Evolutionary conservation across 2,888 invertebrate genomes (phyloP), one percentile per base, ranked within the genome.

Genomic region (Lasioglossum calceatum): DNA sequence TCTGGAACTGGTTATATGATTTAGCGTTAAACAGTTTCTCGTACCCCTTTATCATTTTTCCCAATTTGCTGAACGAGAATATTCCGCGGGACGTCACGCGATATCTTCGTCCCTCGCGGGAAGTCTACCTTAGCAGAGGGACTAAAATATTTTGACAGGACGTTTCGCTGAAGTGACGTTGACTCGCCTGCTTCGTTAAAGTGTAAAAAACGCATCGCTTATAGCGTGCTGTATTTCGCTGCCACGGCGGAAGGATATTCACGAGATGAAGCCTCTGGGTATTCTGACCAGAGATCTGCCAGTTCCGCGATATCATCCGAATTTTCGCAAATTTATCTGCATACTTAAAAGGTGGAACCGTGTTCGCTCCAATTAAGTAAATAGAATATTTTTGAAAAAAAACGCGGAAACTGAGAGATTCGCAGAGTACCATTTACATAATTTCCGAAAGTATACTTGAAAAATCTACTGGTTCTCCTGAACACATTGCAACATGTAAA

Each of bases 131-230:
- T n/a, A 12, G 5, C 72, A 44, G 44, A 27, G 42, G 27, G 72
- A 72, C 16, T 42, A 72, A 72, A 72, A 42, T 72, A 72, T 44
- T 72, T 47, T 47, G n/a, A 16, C 72, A 27, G 27, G 32, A 72
- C 16, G 44, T 36, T 54, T 36, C 74, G 32, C 36, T 19, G 50
- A 54, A 50, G 36, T 8, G 14, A 74, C 36, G n/a, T n/a, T n/a
- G 42, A 44, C 71, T 27, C n/a, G 42, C 1, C n/a, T 44, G 42
- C 42, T 72, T 72, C 71, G 71, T 72, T 72, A 72, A n/a, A 42
- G 27, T 44, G 5, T 12, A 72, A 72, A 72, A 27, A 72, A 61
- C 71, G n/a, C n/a, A 42, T 42, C 44, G 39, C 27, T 42, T 42
- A 71, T 71, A 14, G 14, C 12, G 42, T 42, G 4, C n/a, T 27